Conservation (phyloP, 2,113 vertebrate species). For the Camelus dromedarius region DNA sequence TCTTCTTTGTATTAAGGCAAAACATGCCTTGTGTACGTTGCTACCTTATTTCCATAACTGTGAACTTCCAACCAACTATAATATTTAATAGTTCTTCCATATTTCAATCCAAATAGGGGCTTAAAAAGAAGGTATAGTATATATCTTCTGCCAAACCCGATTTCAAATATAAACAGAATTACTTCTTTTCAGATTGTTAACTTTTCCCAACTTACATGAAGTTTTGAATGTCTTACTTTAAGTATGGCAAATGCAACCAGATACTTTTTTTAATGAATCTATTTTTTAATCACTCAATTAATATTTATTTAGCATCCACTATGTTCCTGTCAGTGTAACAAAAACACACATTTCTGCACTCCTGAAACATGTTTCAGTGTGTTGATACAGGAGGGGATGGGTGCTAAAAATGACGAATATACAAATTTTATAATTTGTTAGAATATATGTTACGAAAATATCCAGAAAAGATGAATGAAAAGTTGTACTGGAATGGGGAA, state of each 20-base stretch:
- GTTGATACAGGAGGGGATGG: not conserved
- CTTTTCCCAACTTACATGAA: not conserved
- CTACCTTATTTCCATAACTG: not conserved
- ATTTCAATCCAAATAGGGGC: not conserved
- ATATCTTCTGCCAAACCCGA: not conserved
- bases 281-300: not conserved
- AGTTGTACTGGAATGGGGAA: rapidly evolving
- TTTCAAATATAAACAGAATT: not conserved
- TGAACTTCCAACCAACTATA: not conserved
- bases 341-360: not conserved
- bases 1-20: not conserved
- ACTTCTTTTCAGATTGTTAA: not conserved
- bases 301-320: not conserved
- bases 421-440: not conserved
- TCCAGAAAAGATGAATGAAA: not conserved
- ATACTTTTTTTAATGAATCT: not conserved
- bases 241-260: not conserved
- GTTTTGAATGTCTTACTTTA: not conserved
- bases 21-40: not conserved
- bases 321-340: not conserved
- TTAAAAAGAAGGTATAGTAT: not conserved
- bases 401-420: not conserved
- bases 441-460: not conserved
- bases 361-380: not conserved
- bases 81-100: not conserved